phyloP scores from a whole-genome alignment of 1,140 invertebrate genomes.

The Pseudachorutes palmiensis region DNA sequence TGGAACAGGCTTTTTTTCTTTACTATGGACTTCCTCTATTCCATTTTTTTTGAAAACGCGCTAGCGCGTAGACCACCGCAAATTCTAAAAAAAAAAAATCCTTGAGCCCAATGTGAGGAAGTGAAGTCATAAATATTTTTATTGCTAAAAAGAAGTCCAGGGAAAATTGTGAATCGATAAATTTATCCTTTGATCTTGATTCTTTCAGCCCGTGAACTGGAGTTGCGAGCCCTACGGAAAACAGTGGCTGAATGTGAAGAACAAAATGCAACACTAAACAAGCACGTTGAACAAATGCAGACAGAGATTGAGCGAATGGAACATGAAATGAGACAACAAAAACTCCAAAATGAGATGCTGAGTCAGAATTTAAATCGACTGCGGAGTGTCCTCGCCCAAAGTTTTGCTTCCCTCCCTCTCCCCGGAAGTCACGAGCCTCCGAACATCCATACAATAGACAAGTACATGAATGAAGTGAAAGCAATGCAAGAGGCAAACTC shows the following conservation, averaged over 20 bases:
- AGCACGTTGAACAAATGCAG: conserved; percentile 53
- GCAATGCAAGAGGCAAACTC: conserved; percentile 38
- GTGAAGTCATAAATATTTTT: conserved; percentile 13
- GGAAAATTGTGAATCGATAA: conserved; percentile 10
- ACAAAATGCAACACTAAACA: conserved; percentile 53
- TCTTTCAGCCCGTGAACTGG: conserved; percentile 47
- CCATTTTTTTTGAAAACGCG: neutral
- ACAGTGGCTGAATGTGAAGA: conserved; percentile 54
- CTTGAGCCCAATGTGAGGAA: neutral
- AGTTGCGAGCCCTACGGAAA: conserved; percentile 51
- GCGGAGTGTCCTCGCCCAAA: conserved; percentile 35
- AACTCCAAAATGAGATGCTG: conserved; percentile 38
- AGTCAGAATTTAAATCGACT: conserved; percentile 38
- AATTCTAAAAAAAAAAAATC: conserved; percentile 12
- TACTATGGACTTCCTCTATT: neutral
- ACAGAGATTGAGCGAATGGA: conserved; percentile 39
- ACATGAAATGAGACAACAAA: conserved; percentile 39
- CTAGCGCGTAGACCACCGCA: neutral
- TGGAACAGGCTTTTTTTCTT: conserved; percentile 1
- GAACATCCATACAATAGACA: conserved; percentile 37
- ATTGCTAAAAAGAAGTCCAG: neutral
- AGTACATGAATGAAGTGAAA: conserved; percentile 39
- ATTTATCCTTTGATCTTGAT: conserved; percentile 15
- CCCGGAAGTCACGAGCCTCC: conserved; percentile 35
- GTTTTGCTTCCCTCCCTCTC: conserved; percentile 36